Percentiles rank a stretch among this genome's conserved stretches.
Conservation (phyloP, 2,888 invertebrate species). For the Gymnosoma rotundatum region DNA sequence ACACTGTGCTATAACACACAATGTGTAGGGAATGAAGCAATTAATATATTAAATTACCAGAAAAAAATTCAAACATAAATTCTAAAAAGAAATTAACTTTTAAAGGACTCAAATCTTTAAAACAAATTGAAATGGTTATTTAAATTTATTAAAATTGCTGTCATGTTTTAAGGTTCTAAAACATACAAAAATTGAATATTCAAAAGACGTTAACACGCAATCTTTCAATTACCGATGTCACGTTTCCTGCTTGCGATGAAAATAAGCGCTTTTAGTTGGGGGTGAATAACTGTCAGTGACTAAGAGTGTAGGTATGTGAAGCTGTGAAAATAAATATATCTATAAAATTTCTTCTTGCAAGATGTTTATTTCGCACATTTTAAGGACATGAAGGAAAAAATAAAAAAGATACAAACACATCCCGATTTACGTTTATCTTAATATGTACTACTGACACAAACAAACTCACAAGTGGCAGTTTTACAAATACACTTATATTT, state of each 20-base stretch:
- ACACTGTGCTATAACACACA: no score
- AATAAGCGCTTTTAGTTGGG: conserved; percentile 3
- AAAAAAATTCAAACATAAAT: no score
- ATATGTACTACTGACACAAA: conserved; percentile 41
- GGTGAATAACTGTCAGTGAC: not conserved
- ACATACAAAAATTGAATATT: conserved; percentile 58
- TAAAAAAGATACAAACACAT: not conserved
- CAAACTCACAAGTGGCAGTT: not conserved
- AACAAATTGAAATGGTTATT: not conserved
- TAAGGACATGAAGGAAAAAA: conserved; percentile 1
- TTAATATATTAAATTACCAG: no score
- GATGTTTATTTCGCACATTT: conserved; percentile 4
- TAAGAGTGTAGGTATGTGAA: not conserved
- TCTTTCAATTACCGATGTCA: conserved; percentile 70
- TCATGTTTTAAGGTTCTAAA: conserved; percentile 4
- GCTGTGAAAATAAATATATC: not conserved
- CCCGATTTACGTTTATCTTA: not conserved
- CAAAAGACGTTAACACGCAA: conserved; percentile 64
- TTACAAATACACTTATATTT: not conserved
- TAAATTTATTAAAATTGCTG: conserved; percentile 11
- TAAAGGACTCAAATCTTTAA: not conserved
- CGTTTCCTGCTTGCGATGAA: conserved; percentile 43
- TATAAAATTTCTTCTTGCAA: conserved; percentile 2
- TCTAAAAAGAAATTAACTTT: not conserved
- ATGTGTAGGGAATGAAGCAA: no score